These are phyloP conservation scores for Neoarius graeffei DNA, from an alignment of 2,113 vertebrate species.

Conservation along the genomic window DNA sequence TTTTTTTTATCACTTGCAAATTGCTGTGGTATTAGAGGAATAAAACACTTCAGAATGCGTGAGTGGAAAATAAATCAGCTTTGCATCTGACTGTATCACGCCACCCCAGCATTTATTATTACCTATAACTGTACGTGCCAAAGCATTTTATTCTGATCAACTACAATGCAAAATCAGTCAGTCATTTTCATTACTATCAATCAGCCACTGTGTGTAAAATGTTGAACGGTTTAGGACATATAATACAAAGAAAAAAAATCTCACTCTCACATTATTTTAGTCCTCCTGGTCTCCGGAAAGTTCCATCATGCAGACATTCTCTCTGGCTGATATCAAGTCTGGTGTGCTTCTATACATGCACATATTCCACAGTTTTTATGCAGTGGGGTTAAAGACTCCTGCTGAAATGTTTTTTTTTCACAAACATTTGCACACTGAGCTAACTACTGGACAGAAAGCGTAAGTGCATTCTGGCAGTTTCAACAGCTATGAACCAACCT, in stretches of 20 bases:
- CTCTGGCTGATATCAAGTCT: constrained; percentile 18
- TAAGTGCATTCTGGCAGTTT: neutral
- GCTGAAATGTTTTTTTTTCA: neutral
- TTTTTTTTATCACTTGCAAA: neutral
- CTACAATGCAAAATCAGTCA: neutral
- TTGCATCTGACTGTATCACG: neutral
- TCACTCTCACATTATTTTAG: neutral
- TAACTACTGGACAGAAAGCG: neutral
- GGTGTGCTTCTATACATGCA: constrained; percentile 46
- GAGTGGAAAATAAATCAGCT: neutral
- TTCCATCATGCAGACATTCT: constrained; percentile 14
- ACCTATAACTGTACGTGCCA: neutral
- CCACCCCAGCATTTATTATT: neutral
- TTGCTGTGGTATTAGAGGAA: neutral
- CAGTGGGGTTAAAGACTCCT: constrained; percentile 55
- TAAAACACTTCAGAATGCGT: neutral
- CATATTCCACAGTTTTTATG: constrained; percentile 48
- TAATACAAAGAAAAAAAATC: neutral
- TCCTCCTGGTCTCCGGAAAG: neutral
- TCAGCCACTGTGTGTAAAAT: neutral
- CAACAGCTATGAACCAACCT: neutral
- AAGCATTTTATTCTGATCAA: neutral
- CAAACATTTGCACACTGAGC: neutral
- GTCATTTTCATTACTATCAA: neutral
- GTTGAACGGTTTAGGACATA: neutral